Evolutionary conservation across 2,888 invertebrate species (phyloP).

Genomic region (Mesochorus sp.): DNA sequence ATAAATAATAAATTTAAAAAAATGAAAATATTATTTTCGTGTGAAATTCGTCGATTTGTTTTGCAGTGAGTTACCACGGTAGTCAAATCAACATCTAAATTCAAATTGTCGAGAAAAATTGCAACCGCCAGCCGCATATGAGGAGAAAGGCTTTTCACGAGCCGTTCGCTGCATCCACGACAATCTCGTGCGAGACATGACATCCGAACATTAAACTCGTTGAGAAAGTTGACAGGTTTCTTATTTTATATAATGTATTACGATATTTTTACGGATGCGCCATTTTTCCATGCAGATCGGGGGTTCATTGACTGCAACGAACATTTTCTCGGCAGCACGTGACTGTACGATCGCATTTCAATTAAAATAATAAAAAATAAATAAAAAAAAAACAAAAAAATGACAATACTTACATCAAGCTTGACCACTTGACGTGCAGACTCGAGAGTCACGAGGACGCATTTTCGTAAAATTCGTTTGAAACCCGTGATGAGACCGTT

Average conservation of each 20-base stretch:
- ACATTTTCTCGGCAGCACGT: too few species aligned
- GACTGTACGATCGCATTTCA: background rate
- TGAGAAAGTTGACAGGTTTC: too few species aligned
- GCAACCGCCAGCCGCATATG: background rate
- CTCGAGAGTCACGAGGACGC: conserved; percentile 51
- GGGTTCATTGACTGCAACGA: too few species aligned
- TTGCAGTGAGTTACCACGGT: background rate
- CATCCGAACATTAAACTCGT: too few species aligned
- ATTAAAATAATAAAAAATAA: background rate
- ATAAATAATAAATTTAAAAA: too few species aligned
- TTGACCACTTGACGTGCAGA: conserved; percentile 51
- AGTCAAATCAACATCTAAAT: background rate
- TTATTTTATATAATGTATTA: too few species aligned
- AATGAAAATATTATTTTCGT: background rate
- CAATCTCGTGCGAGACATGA: too few species aligned
- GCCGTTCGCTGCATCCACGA: too few species aligned
- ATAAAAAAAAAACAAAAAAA: too few species aligned
- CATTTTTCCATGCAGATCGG: too few species aligned
- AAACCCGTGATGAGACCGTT: conserved; percentile 49
- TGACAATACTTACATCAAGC: conserved; percentile 63
- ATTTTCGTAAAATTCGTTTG: conserved; percentile 55
- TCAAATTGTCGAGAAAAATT: background rate
- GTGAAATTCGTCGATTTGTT: background rate
- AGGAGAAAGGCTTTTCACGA: too few species aligned
- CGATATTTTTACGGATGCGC: too few species aligned